Base-by-base conservation (phyloP, 1,140 invertebrate species). In the Heterodera schachtii region DNA sequence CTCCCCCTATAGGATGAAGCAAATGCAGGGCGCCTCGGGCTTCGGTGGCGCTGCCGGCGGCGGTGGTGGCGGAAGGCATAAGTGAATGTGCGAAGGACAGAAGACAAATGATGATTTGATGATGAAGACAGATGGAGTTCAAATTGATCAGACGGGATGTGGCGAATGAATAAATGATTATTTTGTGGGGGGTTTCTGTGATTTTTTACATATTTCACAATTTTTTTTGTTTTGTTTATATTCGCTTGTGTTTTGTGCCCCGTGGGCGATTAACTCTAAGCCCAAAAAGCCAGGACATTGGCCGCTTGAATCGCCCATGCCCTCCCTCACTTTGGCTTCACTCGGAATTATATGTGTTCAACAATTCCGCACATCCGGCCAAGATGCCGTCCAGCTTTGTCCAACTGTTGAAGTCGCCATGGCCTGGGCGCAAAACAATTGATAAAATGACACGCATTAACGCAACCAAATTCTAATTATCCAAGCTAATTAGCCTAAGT, bases 321-420 rank as follows among this genome's bases (percentile, higher is more conserved):
- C 57, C 19, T 19, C 57, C 11, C 57, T 69, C 60, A 78, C 73
- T 86, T 83, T 46, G 84, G 84, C 90, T 94, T 92, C 4, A 95
- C 93, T 64, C 94, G 90, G 82, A 93, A 91, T 89, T 95, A 95
- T 93, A n/a, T 2, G 93, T 94, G 64, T 92, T 91, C n/a, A 95
- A 90, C n/a, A 96, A 90, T 90, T 95, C 94, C 1, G 94, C 94
- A 91, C 94, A 95, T 19, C 95, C 95, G 69, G 94, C 84, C 43
- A 85, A 57, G n/a, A 85, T 78, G 16, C 84, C 84, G 43, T 41
- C 94, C 93, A 86, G 93, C 66, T 90, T 83, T 57, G 78, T 85
- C 77, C 78, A 85, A 52, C 77, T 74, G 69, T 85, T 86, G 71
- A 78, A 85, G 46, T 85, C 84, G 83, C 91, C 91, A 78, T 79